A percentile compares a stretch with the other conserved stretches of the same genome.
Evolutionary conservation across 2,113 vertebrate genomes (phyloP).

Genomic region (Odobenus rosmarus): DNA sequence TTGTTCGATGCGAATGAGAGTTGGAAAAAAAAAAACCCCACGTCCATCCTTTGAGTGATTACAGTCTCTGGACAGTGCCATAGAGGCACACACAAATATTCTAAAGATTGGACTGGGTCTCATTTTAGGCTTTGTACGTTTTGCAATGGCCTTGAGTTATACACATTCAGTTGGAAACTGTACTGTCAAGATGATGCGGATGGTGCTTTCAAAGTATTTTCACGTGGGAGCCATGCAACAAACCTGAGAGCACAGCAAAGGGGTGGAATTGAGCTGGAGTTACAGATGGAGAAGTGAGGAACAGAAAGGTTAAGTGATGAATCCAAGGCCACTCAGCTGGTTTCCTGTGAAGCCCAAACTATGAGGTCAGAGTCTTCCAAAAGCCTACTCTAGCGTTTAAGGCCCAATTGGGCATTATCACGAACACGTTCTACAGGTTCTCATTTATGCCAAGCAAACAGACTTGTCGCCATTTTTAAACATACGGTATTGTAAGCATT

Average conservation of each 20-base stretch:
- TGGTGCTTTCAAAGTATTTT: not conserved
- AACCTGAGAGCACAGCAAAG: not conserved
- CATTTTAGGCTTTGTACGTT: not conserved
- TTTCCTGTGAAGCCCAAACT: not conserved
- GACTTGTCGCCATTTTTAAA: slow-evolving; percentile 24
- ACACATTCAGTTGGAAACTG: not conserved
- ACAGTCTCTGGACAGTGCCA: not conserved
- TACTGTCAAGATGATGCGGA: not conserved
- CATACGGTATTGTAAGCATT: not conserved
- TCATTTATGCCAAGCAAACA: not conserved
- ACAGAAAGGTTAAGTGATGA: too few species aligned
- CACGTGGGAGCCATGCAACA: not conserved
- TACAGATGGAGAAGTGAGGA: not conserved
- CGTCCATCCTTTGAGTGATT: not conserved
- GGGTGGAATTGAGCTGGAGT: not conserved
- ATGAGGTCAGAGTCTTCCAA: not conserved
- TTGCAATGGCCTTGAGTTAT: not conserved
- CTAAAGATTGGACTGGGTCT: not conserved
- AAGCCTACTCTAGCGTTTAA: not conserved
- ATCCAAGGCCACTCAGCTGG: not conserved
- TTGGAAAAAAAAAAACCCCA: not conserved
- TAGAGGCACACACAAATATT: not conserved
- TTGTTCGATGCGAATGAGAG: not conserved
- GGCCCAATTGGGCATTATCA: not conserved
- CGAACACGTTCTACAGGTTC: not conserved